These are phyloP conservation scores for Anticlea derivata DNA, from an alignment of 2,888 invertebrate species.

Conservation along the genomic window DNA sequence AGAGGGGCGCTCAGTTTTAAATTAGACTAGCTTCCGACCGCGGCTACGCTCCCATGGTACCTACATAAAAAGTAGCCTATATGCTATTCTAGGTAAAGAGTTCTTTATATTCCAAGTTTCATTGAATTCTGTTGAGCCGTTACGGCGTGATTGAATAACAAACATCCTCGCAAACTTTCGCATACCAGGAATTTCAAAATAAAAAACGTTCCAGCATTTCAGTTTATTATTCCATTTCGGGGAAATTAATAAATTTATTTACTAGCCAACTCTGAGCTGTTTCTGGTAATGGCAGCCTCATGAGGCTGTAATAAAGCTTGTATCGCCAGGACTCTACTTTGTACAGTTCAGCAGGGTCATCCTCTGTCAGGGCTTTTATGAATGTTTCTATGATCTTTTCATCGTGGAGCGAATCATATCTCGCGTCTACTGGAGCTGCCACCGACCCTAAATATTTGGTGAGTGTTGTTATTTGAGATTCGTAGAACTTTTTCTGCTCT, in stretches of 20 bases:
- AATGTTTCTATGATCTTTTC: slow-evolving; percentile 84
- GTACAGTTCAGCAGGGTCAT: slow-evolving; percentile 85
- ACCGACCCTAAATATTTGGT: slow-evolving; percentile 81
- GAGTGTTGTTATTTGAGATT: slow-evolving; percentile 86
- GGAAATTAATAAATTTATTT: slow-evolving; percentile 86
- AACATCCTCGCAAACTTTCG: no score
- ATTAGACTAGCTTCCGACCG: no score
- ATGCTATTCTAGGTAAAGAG: no score
- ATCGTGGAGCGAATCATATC: slow-evolving; percentile 79
- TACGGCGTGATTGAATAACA: no score
- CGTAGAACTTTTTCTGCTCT: slow-evolving; percentile 86
- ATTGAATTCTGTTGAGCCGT: no score
- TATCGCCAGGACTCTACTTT: slow-evolving; percentile 88
- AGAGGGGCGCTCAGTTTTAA: no score
- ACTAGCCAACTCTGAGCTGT: slow-evolving; percentile 84
- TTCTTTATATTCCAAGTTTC: no score
- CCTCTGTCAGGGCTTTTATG: slow-evolving; percentile 84
- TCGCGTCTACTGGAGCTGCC: slow-evolving; percentile 60
- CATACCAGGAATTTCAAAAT: no score
- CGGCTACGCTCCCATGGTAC: no score
- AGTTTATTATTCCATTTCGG: slow-evolving; percentile 52
- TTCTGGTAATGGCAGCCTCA: slow-evolving; percentile 84
- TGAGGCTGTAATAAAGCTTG: slow-evolving; percentile 86
- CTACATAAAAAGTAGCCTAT: no score
- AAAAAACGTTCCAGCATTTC: not conserved